Evolutionary conservation across 2,113 vertebrate genomes (phyloP), one percentile per base, ranked within the genome.

Genomic region (Mohoua ochrocephala): DNA sequence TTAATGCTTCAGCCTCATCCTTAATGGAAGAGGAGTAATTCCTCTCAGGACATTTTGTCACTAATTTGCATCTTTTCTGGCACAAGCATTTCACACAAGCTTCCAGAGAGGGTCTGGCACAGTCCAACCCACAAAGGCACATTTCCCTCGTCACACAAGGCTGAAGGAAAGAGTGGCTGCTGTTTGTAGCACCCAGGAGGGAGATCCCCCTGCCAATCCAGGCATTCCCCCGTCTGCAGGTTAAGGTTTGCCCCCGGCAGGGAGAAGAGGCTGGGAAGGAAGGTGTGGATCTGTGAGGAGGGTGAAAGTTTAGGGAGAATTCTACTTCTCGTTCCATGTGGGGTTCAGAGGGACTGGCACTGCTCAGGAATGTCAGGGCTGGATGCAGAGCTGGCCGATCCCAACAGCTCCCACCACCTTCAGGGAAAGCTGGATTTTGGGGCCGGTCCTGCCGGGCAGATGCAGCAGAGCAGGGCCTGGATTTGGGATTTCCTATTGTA

Each of bases 401-500:
- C 10, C 44, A 30, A 0, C 47, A 54, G 4, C 1, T 84, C 24
- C 47, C 75, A 7, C 2, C 6, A 3, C 3, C 23, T 11, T 14
- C 6, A n/a, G 28, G 73, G 23, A 44, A 39, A 30, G 26, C 47
- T 53, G 74, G 28, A 27, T 24, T 87, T 27, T 39, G 10, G 4
- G 10, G 1, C 4, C 3, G 33, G 5, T 14, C 2, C 79, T n/a
- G 73, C 28, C 30, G 2, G 77, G 9, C 47, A 19, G 88, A 37
- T 42, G 16, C 37, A n/a, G 67, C 3, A 45, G 45, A 54, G 44
- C 3, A 65, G 67, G 63, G 70, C 27, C 20, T 1, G 14, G 30
- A 56, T 49, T 77, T 86, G 54, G 50, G 33, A 14, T 52, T 88
- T 81, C 64, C 93, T 26, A 87, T 94, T 93, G 91, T 94, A 95